Base-by-base conservation (phyloP, 2,888 invertebrate genomes). In the Agrochola lychnidis region DNA sequence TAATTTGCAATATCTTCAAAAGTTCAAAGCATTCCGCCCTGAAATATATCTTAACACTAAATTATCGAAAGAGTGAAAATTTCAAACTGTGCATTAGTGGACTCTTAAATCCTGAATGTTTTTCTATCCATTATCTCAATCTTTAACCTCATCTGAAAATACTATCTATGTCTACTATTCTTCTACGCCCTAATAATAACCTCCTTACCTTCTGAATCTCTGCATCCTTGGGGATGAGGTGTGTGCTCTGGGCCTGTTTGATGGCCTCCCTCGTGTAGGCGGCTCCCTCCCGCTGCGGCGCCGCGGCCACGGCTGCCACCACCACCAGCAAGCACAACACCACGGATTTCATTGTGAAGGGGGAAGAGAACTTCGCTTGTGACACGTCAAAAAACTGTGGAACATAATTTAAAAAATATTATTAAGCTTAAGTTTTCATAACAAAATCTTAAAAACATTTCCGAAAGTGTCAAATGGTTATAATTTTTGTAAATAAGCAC, bases 211-310 rank as follows among this genome's bases (percentile, higher is more conserved):
- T 98, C 94, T 98, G 98, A 84, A 99, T 99, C 92, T 98, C 97
- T 57, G 98, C 98, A 93, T 98, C 98, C 93, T 98, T 98, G 25
- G 99, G 99, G 89, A 98, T 98, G 81, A 99, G 97, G 91, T 97
- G 98, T 7, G 98, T 98, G 94, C 98, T 98, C 95, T 98, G 98
- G 0, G 98, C 98, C 94, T 99, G 98, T 82, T 98, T 97, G 93
- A 99, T 98, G 71, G 98, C 99, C 92, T 99, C 98, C 91, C 98
- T 98, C 90, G 98, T 98, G 96, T 98, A 98, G 78, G 98, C 97
- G 64, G 98, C 98, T 0, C 99, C 99, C 92, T 98, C 98, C 87
- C 98, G 97, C 92, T 98, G 97, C 5, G 98, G 98, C 73, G 97
- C 97, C 30, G 97, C 97, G 22, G 94, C 91, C 69, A 93, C 97